These are phyloP conservation scores for Neotoxoptera formosana DNA, from an alignment of 1,140 invertebrate species.

Conservation along the genomic window DNA sequence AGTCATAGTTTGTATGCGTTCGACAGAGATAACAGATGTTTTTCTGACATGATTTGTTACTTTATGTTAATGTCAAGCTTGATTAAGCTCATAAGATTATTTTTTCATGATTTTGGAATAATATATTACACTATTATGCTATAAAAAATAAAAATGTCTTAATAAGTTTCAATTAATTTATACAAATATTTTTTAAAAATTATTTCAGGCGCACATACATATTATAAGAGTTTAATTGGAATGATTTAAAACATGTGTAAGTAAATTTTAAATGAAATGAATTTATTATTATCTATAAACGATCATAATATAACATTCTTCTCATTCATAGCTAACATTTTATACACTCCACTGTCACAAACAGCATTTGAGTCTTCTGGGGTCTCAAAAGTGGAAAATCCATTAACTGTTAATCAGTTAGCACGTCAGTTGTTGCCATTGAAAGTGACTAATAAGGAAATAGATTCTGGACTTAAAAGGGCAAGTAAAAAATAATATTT, in stretches of 20 bases:
- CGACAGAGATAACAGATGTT: no score
- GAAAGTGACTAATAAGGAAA: constrained; percentile 39
- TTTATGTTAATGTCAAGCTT: no score
- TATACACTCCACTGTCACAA: not conserved
- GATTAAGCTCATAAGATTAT: no score
- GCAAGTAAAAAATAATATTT: not conserved
- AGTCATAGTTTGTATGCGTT: no score
- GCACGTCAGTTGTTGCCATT: constrained; percentile 14
- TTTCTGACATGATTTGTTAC: no score
- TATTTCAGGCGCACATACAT: no score
- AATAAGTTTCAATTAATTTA: no score
- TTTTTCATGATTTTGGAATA: no score
- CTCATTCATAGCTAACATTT: constrained; percentile 10
- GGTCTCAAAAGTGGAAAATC: not conserved
- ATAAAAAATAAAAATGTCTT: no score
- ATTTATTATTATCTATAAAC: not conserved
- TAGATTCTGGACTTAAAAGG: constrained; percentile 29
- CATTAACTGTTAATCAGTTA: constrained; percentile 36
- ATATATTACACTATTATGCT: no score
- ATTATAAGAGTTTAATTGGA: not conserved
- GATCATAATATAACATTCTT: not conserved
- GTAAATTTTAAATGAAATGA: not conserved
- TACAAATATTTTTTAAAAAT: no score
- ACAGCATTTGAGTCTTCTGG: constrained; percentile 14
- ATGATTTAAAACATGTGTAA: constrained; percentile 12